A percentile compares a stretch with the other conserved stretches of the same genome.
Conservation (phyloP, 2,888 invertebrate species). For the Drosophila rellima region DNA sequence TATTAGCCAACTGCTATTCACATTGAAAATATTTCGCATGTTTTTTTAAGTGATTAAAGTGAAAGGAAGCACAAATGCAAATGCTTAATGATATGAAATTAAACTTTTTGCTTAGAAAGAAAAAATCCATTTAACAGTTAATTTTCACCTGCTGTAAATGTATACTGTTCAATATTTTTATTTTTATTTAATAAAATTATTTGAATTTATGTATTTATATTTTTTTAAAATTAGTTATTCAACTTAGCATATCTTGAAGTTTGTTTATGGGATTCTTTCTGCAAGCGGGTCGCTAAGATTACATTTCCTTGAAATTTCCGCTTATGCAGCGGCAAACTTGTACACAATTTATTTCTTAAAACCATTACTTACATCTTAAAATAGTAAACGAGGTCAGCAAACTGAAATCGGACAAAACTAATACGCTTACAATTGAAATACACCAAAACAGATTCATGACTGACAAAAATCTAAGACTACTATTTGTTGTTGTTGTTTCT, state of each 20-base stretch:
- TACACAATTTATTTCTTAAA: constrained; percentile 46
- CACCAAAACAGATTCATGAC: constrained; percentile 58
- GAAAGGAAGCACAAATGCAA: constrained; percentile 64
- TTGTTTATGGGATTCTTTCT: background rate
- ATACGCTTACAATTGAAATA: constrained; percentile 61
- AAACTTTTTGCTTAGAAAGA: constrained; percentile 4
- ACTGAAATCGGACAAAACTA: constrained; percentile 69
- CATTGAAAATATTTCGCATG: constrained; percentile 37
- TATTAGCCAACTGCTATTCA: constrained; percentile 44
- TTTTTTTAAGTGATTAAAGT: constrained; percentile 48
- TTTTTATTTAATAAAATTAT: background rate
- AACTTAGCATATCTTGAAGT: too few relatives aligned
- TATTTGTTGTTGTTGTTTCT: constrained; percentile 19
- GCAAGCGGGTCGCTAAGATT: background rate
- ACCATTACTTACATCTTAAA: constrained; percentile 16
- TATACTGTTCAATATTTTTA: background rate
- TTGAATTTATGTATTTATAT: background rate
- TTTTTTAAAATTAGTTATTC: too few relatives aligned
- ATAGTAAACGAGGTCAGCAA: constrained; percentile 70
- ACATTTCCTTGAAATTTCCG: background rate
- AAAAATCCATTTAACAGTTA: background rate
- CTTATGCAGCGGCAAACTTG: constrained; percentile 23
- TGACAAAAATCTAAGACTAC: constrained; percentile 45
- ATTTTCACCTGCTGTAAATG: too few relatives aligned
- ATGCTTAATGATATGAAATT: constrained; percentile 52